A percentile compares a stretch with the other conserved stretches of the same genome.
These are phyloP conservation scores for Nomada ferruginata DNA, from an alignment of 2,888 invertebrate species.

Conservation along the genomic window DNA sequence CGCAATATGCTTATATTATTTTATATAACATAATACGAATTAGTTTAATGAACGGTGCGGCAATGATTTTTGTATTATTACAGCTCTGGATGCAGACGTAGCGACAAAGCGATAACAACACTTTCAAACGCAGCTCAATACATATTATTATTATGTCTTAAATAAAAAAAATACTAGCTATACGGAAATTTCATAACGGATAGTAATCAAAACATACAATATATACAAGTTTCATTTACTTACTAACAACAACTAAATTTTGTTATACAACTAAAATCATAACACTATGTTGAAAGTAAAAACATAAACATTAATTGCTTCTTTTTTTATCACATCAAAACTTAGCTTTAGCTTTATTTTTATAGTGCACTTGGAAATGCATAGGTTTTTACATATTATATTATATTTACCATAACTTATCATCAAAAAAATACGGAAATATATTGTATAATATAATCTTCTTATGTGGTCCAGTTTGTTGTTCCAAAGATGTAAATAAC, in stretches of 20 bases:
- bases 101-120: constrained; percentile 79
- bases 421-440: constrained; percentile 33
- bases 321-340: constrained; percentile 32
- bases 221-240: constrained; percentile 50
- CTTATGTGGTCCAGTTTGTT: constrained; percentile 43
- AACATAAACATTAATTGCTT: constrained; percentile 30
- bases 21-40: not conserved
- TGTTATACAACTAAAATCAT: constrained; percentile 19
- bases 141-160: constrained; percentile 45
- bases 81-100: constrained; percentile 80
- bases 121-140: constrained; percentile 16
- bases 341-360: constrained; percentile 52
- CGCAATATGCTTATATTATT: not conserved
- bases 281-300: constrained; percentile 28
- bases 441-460: constrained; percentile 48
- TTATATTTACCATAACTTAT: constrained; percentile 26
- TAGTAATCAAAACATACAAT: constrained; percentile 42
- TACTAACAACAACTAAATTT: constrained; percentile 30
- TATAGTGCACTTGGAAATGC: constrained; percentile 33
- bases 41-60: not conserved
- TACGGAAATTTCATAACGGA: constrained; percentile 41
- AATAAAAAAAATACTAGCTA: constrained; percentile 43
- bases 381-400: constrained; percentile 39
- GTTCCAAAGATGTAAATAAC: constrained; percentile 57
- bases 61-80: constrained; percentile 51